Conservation (phyloP, 2,888 invertebrate species). For the Dendrolimus pini region DNA sequence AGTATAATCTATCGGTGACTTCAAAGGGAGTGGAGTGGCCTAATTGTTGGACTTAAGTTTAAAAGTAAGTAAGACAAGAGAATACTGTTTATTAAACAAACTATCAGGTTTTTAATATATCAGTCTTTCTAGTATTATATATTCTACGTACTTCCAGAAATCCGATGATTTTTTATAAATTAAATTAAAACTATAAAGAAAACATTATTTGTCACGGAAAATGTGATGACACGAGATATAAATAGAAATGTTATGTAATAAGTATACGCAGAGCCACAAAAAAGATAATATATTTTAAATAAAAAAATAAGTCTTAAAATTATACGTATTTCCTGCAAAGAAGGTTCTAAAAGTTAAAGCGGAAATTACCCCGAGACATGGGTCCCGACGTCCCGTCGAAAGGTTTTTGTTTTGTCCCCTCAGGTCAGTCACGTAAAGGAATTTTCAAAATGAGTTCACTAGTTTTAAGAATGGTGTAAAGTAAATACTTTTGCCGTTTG, state of each 20-base stretch:
- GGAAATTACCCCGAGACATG: conserved; percentile 2
- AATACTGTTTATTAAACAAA: too few relatives aligned
- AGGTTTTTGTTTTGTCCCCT: background rate
- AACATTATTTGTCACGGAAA: too few relatives aligned
- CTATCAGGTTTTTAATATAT: too few relatives aligned
- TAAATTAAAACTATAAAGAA: too few relatives aligned
- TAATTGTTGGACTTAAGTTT: background rate
- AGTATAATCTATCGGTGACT: background rate
- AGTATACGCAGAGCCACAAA: too few relatives aligned
- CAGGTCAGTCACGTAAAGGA: background rate
- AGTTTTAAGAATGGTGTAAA: background rate
- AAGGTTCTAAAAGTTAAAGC: conserved; percentile 1
- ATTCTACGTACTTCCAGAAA: too few relatives aligned
- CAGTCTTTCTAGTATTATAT: too few relatives aligned
- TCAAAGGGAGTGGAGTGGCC: background rate
- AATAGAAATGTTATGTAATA: too few relatives aligned
- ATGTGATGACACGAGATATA: too few relatives aligned
- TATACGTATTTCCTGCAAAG: conserved; percentile 9
- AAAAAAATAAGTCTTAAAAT: background rate
- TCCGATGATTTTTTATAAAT: too few relatives aligned
- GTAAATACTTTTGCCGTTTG: background rate
- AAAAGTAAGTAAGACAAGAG: background rate
- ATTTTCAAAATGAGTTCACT: background rate
- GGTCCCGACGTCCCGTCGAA: background rate
- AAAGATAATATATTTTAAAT: too few relatives aligned